Conservation (phyloP, 2,888 invertebrate species). For the Yponomeuta sedellus region DNA sequence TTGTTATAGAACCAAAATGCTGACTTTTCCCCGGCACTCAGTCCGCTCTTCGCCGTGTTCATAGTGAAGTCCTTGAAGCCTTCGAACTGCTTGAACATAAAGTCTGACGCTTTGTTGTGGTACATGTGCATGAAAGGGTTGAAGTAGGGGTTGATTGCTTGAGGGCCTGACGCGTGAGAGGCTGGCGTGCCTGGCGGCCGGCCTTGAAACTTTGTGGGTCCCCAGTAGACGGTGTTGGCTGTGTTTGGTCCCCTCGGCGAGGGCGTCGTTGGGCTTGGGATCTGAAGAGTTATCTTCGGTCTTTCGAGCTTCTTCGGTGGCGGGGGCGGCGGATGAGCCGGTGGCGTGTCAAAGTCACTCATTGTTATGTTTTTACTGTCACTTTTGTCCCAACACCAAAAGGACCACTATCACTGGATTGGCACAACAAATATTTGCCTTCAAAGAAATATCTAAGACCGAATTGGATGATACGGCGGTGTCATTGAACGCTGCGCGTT, state of each 20-base stretch:
- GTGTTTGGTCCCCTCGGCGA: slow-evolving; percentile 40
- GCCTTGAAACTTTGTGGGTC: slow-evolving; percentile 41
- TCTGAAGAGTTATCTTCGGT: slow-evolving; percentile 71
- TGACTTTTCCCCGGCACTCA: slow-evolving; percentile 89
- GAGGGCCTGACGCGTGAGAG: slow-evolving; percentile 55
- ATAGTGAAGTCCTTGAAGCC: slow-evolving; percentile 86
- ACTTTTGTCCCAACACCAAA: not conserved
- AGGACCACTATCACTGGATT: not conserved
- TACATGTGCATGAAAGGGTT: slow-evolving; percentile 71
- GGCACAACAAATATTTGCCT: too few species aligned
- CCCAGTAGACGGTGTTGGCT: slow-evolving; percentile 39
- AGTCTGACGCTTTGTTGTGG: slow-evolving; percentile 83
- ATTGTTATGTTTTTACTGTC: slow-evolving; percentile 26
- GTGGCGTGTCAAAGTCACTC: slow-evolving; percentile 45
- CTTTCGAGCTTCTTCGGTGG: slow-evolving; percentile 48
- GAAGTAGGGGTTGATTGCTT: slow-evolving; percentile 54
- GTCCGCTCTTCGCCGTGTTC: slow-evolving; percentile 83
- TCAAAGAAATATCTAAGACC: too few species aligned
- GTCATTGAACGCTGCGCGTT: not conserved
- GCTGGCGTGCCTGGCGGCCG: slow-evolving; percentile 48
- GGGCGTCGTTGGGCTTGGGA: slow-evolving; percentile 44
- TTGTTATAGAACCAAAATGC: slow-evolving; percentile 88
- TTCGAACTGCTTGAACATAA: slow-evolving; percentile 87
- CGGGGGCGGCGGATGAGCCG: slow-evolving; percentile 56
- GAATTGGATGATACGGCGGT: not conserved